Conservation (phyloP, 2,888 invertebrate genomes). For the Gonocerus acuteangulatus region DNA sequence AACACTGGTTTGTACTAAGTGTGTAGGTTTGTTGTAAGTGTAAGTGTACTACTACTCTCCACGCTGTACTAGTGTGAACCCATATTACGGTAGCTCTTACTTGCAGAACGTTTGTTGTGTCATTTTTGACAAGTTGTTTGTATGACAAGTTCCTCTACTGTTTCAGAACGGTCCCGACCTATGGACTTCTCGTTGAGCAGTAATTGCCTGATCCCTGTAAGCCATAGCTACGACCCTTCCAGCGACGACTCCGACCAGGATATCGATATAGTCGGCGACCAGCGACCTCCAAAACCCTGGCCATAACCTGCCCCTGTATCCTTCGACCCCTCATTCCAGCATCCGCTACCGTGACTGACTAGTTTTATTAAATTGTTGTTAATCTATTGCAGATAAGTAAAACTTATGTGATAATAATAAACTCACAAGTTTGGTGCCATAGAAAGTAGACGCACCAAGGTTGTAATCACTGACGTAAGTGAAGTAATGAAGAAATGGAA, state of each 20-base stretch:
- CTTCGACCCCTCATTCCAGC: not conserved
- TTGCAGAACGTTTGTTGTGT: no score
- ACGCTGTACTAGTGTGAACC: no score
- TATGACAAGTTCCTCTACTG: no score
- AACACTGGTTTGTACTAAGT: no score
- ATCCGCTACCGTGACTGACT: not conserved
- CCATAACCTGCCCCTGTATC: conserved; percentile 12
- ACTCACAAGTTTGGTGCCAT: not conserved
- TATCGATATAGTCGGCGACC: conserved; percentile 40
- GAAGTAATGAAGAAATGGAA: not conserved
- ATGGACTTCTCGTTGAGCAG: conserved; percentile 18
- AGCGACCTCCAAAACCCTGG: conserved; percentile 26
- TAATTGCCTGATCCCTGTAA: not conserved
- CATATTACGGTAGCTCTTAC: no score
- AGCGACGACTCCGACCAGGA: conserved; percentile 38
- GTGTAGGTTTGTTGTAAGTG: no score
- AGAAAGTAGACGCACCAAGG: not conserved
- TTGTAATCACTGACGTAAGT: not conserved
- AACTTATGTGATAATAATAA: conserved; percentile 1
- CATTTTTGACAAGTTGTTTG: no score
- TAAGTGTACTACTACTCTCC: no score
- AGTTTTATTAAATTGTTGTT: not conserved
- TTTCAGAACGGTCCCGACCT: conserved; percentile 11
- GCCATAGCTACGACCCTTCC: not conserved
- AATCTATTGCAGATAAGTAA: not conserved